Evolutionary conservation across 2,888 invertebrate genomes (phyloP).

Genomic region (Oxystoma pomonae): DNA sequence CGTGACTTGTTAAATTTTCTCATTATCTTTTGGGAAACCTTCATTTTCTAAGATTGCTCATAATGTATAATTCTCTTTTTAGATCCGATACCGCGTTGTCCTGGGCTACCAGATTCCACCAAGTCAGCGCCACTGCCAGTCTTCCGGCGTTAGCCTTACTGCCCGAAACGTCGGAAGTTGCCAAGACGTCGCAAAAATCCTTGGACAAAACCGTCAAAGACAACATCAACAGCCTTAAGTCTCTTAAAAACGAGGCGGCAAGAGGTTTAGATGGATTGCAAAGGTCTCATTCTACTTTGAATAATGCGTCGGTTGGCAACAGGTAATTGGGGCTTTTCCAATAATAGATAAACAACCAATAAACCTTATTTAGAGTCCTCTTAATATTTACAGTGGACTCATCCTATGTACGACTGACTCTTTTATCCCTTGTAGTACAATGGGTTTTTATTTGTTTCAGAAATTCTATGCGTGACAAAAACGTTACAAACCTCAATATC

Average conservation of each 20-base stretch:
- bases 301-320: slow-evolving; percentile 34
- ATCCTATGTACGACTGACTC: no score
- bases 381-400: no score
- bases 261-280: slow-evolving; percentile 28
- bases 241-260: slow-evolving; percentile 29
- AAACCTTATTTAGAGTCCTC: no score
- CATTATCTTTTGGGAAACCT: no score
- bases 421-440: no score
- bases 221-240: slow-evolving; percentile 43
- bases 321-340: no score
- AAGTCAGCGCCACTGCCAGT: slow-evolving; percentile 79
- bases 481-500: slow-evolving; percentile 35
- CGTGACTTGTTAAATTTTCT: no score
- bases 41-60: no score
- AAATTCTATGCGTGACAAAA: slow-evolving; percentile 31
- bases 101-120: slow-evolving; percentile 74
- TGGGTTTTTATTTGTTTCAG: no score
- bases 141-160: slow-evolving; percentile 64
- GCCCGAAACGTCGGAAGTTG: slow-evolving; percentile 38
- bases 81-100: slow-evolving; percentile 48
- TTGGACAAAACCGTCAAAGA: slow-evolving; percentile 44
- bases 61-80: no score
- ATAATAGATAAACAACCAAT: no score
- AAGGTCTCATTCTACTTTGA: slow-evolving; percentile 44
- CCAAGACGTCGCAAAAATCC: slow-evolving; percentile 29